Evolutionary conservation across 2,113 vertebrate genomes (phyloP).

Genomic region (Melanocharis versteri): DNA sequence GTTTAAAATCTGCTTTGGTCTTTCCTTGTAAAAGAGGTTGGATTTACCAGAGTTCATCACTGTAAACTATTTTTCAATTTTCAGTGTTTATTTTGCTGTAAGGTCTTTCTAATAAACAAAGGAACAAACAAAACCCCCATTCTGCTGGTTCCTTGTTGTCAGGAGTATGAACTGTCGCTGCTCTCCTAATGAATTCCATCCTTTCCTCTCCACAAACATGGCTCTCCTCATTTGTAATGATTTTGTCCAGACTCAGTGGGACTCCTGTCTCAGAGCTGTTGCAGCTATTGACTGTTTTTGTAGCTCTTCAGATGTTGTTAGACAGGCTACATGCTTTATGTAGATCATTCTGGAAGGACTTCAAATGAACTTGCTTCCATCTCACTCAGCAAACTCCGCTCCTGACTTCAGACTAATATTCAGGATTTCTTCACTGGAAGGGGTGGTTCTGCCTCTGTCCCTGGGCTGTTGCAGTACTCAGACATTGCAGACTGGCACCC

Average conservation of each 20-base stretch:
- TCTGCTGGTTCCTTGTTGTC: neutral
- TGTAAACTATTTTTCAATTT: constrained; percentile 32
- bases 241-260: neutral
- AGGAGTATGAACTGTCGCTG: neutral
- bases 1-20: constrained; percentile 54
- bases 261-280: neutral
- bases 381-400: neutral
- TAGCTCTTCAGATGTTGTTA: neutral
- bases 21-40: constrained; percentile 46
- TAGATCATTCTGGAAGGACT: neutral
- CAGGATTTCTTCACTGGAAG: neutral
- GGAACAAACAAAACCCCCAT: neutral
- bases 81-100: constrained; percentile 34
- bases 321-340: neutral
- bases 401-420: neutral
- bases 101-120: neutral
- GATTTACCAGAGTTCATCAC: constrained; percentile 23
- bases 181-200: constrained; percentile 26
- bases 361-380: neutral
- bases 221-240: neutral
- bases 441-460: neutral
- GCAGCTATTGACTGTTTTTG: neutral
- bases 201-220: neutral
- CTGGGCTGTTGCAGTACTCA: neutral
- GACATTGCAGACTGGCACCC: neutral